phyloP scores from a whole-genome alignment of 1,140 invertebrate genomes.

The Triops longicaudatus region DNA sequence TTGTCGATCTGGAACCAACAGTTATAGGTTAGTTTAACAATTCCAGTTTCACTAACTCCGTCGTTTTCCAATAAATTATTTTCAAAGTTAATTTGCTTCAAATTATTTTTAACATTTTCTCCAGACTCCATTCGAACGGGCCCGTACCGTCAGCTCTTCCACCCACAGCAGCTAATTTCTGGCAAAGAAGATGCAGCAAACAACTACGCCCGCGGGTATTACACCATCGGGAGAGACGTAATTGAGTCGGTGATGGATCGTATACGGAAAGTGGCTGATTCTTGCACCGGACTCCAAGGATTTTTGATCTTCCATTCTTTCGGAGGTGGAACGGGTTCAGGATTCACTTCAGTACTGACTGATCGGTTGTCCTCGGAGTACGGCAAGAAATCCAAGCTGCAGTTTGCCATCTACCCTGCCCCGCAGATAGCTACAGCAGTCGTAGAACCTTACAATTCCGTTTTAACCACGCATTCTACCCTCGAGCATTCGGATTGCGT shows the following conservation, averaged over 20 bases:
- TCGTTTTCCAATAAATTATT: too few species aligned
- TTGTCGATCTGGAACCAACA: constrained; percentile 40
- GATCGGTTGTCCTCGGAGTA: constrained; percentile 69
- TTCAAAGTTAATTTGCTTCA: too few species aligned
- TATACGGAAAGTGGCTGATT: constrained; percentile 57
- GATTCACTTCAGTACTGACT: constrained; percentile 72
- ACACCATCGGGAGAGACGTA: constrained; percentile 46
- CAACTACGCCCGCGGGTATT: constrained; percentile 46
- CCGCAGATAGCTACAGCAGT: constrained; percentile 57
- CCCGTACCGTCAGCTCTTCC: constrained; percentile 46
- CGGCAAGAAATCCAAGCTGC: too few species aligned
- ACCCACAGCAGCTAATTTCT: constrained; percentile 48
- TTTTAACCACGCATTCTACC: constrained; percentile 59
- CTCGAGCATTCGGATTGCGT: constrained; percentile 60
- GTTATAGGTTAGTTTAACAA: constrained; percentile 34
- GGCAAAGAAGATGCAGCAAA: constrained; percentile 52
- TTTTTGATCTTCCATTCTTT: constrained; percentile 81
- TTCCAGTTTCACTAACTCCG: too few species aligned
- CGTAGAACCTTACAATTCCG: constrained; percentile 61
- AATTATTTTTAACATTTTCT: constrained; percentile 34
- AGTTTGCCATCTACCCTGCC: constrained; percentile 78
- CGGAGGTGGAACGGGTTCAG: constrained; percentile 76
- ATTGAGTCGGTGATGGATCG: constrained; percentile 38
- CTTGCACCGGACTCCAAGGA: constrained; percentile 69
- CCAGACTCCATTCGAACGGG: constrained; percentile 46